phyloP scores from a whole-genome alignment of 2,113 vertebrate genomes.

The Phoxinus phoxinus region DNA sequence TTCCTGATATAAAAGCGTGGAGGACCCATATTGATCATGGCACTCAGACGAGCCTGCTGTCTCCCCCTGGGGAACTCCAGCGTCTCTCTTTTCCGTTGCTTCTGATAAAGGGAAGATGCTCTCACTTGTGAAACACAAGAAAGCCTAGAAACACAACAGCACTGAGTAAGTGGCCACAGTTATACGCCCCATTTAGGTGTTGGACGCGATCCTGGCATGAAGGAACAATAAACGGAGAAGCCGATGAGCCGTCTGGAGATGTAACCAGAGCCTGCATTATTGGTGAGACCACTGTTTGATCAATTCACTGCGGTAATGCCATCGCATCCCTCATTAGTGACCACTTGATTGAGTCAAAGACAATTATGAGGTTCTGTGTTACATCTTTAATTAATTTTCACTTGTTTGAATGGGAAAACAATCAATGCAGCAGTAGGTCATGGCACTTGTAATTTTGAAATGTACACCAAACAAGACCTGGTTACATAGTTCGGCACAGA shows the following conservation, averaged over 20 bases:
- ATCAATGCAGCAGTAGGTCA: slow-evolving; percentile 36
- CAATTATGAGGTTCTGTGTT: slow-evolving; percentile 41
- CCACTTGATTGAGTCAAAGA: slow-evolving; percentile 46
- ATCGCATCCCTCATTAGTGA: slow-evolving; percentile 28
- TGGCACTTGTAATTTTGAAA: not conserved
- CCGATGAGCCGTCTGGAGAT: not conserved
- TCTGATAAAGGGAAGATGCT: slow-evolving; percentile 40
- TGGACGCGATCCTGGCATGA: not conserved
- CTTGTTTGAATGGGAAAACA: slow-evolving; percentile 9
- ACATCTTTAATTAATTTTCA: slow-evolving; percentile 46
- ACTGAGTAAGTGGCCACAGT: slow-evolving; percentile 12
- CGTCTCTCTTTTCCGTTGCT: slow-evolving; percentile 18
- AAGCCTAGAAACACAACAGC: slow-evolving; percentile 25
- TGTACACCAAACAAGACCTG: not conserved
- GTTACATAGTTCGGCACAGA: not conserved
- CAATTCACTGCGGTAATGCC: slow-evolving; percentile 27
- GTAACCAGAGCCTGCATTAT: slow-evolving; percentile 15
- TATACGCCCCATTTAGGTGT: slow-evolving; percentile 6
- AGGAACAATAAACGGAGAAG: not conserved
- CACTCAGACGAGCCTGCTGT: slow-evolving; percentile 26
- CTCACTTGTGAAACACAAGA: slow-evolving; percentile 47
- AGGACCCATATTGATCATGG: slow-evolving; percentile 47
- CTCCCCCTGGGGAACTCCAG: slow-evolving; percentile 24
- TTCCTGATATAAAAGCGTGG: slow-evolving; percentile 48
- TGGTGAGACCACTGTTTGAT: slow-evolving; percentile 3